phyloP scores from a whole-genome alignment of 2,797 vertebrate genomes.

The Triplophysa bombifrons region DNA sequence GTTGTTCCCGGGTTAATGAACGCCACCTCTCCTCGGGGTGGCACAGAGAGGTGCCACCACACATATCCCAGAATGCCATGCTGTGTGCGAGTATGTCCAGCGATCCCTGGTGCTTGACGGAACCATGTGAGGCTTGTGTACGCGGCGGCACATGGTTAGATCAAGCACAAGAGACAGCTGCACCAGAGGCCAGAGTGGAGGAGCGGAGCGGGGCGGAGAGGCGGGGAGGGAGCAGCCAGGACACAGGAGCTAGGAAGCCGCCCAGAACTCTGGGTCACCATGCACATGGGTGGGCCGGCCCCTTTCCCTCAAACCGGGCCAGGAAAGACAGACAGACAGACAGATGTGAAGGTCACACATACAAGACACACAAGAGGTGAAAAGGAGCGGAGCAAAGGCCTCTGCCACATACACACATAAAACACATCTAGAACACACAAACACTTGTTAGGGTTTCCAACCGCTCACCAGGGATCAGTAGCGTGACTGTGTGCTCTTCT shows the following conservation, averaged over 20 bases:
- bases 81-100: slow-evolving; percentile 81
- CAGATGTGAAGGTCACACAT: slow-evolving; percentile 30
- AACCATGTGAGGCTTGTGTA: slow-evolving; percentile 99
- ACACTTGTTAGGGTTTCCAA: slow-evolving; percentile 27
- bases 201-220: slow-evolving; percentile 42
- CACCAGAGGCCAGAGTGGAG: slow-evolving; percentile 69
- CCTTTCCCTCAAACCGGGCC: slow-evolving; percentile 26
- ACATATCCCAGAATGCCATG: slow-evolving; percentile 84
- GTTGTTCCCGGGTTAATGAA: slow-evolving; percentile 21
- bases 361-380: slow-evolving; percentile 43
- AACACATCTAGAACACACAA: slow-evolving; percentile 37
- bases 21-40: slow-evolving; percentile 45
- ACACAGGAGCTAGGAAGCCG: slow-evolving; percentile 79
- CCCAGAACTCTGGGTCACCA: slow-evolving; percentile 62
- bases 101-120: slow-evolving; percentile 99
- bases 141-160: slow-evolving; percentile 99
- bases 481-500: slow-evolving; percentile 5
- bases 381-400: slow-evolving; percentile 50
- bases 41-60: slow-evolving; percentile 47
- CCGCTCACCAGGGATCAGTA: slow-evolving; percentile 11
- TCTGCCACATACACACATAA: slow-evolving; percentile 40
- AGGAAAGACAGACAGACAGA: slow-evolving; percentile 47
- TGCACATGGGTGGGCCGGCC: slow-evolving; percentile 35
- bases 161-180: slow-evolving; percentile 99
- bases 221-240: slow-evolving; percentile 44